Evolutionary conservation across 2,888 invertebrate species (phyloP).

Genomic region (Nasonovia ribisnigri): DNA sequence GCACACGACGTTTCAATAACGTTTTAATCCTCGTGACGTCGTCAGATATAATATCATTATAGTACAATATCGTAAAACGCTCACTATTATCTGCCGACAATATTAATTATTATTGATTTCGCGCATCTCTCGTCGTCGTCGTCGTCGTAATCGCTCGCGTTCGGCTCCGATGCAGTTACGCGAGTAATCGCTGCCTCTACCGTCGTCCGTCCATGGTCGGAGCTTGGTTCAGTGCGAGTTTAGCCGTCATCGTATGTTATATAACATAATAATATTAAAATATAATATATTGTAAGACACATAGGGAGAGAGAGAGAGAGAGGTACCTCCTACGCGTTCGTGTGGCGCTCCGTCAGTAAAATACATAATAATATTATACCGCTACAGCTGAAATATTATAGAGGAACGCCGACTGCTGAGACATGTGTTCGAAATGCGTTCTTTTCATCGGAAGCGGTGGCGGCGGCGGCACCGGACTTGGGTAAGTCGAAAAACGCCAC

Average conservation of each 20-base stretch:
- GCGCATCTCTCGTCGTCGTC: neutral
- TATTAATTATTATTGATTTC: conserved; percentile 1
- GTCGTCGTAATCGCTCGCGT: neutral
- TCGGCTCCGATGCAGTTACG: neutral
- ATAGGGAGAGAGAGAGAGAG: neutral
- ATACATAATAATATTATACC: neutral
- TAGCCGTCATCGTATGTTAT: neutral
- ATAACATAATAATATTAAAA: neutral
- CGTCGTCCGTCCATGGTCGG: neutral
- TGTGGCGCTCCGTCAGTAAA: neutral
- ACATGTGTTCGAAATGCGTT: conserved; percentile 50
- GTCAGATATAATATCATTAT: neutral
- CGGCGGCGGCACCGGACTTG: neutral
- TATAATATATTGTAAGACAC: neutral
- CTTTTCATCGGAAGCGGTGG: neutral
- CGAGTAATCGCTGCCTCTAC: neutral
- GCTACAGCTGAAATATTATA: neutral
- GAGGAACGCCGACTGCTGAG: neutral
- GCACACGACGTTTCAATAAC: neutral
- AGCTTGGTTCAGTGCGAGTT: neutral
- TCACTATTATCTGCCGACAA: conserved; percentile 12
- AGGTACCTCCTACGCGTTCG: neutral
- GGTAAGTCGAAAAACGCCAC: conserved; percentile 17
- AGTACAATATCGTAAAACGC: neutral
- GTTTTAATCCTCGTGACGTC: conserved; percentile 30